Conservation (phyloP, 2,113 vertebrate genomes). For the Phrynosoma platyrhinos region DNA sequence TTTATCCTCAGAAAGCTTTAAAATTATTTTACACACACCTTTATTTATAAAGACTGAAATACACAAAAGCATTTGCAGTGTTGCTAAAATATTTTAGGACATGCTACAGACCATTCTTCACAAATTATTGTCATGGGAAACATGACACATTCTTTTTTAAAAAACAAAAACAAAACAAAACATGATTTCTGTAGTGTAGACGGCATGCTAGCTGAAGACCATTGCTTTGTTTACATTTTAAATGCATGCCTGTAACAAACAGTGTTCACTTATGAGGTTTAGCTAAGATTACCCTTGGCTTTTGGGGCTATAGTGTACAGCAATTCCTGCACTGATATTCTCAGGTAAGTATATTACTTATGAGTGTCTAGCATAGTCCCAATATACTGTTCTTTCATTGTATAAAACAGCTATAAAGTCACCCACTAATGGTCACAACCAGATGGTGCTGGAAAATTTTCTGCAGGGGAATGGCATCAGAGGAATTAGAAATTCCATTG, state of each 20-base stretch:
- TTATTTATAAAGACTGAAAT: conserved; percentile 60
- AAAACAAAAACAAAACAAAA: background rate
- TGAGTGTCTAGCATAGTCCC: background rate
- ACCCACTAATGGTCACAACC: background rate
- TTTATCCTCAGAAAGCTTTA: conserved; percentile 69
- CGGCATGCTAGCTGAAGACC: conserved; percentile 25
- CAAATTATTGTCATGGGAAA: conserved; percentile 53
- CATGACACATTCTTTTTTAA: conserved; percentile 14
- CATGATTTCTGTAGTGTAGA: conserved; percentile 44
- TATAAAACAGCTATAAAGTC: background rate
- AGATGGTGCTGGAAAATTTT: background rate
- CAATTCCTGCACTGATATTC: background rate
- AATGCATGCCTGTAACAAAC: conserved; percentile 35
- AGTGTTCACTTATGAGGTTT: background rate
- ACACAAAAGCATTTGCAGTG: conserved; percentile 27
- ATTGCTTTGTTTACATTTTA: background rate
- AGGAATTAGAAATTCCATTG: background rate
- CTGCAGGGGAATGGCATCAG: background rate
- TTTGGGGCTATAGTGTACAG: background rate
- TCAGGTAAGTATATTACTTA: background rate
- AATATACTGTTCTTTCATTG: background rate
- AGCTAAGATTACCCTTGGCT: background rate
- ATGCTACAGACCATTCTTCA: conserved; percentile 34
- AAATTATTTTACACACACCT: conserved; percentile 68
- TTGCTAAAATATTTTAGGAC: conserved; percentile 49